Percentiles rank a stretch among this genome's conserved stretches.
These are phyloP conservation scores for Notiomystis cincta DNA, from an alignment of 2,113 vertebrate species.

Conservation along the genomic window DNA sequence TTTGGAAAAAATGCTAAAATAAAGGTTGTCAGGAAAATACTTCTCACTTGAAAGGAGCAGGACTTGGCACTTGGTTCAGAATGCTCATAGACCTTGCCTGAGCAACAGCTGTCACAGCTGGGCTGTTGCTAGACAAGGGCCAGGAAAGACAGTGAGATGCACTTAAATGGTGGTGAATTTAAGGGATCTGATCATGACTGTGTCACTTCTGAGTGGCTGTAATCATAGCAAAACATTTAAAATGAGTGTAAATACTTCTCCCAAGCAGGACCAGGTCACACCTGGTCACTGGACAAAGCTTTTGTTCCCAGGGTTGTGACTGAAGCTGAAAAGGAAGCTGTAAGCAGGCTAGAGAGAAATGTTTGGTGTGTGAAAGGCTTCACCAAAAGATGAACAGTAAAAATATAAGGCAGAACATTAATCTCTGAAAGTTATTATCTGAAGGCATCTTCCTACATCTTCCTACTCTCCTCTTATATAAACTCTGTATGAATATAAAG, in stretches of 20 bases:
- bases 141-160: neutral
- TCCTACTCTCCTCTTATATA: neutral
- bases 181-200: neutral
- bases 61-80: neutral
- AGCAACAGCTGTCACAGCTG: neutral
- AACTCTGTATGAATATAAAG: neutral
- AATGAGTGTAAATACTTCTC: neutral
- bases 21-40: neutral
- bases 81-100: neutral
- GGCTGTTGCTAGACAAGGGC: neutral
- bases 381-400: neutral
- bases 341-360: neutral
- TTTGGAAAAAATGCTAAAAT: neutral
- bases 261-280: neutral
- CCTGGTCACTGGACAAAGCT: neutral
- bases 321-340: neutral
- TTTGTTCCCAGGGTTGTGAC: neutral
- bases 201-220: neutral
- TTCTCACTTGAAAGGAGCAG: neutral
- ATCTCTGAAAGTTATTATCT: neutral
- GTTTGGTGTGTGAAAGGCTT: neutral
- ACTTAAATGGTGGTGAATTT: neutral
- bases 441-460: neutral
- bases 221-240: neutral
- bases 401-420: neutral